Evolutionary conservation across 2,888 invertebrate genomes (phyloP), one percentile per base, ranked within the genome.

Genomic region (Nomada ferruginata): DNA sequence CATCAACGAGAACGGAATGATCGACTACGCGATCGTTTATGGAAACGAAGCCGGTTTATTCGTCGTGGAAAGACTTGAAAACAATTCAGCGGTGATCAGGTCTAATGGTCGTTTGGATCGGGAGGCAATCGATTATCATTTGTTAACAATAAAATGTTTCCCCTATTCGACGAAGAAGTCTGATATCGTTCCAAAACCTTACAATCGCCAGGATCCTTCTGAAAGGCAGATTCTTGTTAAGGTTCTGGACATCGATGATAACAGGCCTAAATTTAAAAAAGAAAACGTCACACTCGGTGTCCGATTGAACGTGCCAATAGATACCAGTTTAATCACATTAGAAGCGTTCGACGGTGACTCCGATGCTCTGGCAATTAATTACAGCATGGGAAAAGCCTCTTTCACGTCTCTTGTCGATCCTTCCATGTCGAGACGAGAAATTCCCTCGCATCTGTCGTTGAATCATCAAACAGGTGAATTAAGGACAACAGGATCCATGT

Each of bases 171-270:
- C 91, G 0, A 90, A 89, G 3, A 90, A 89, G 55, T 85, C 86
- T 0, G 93, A 94, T 20, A 77, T 92, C 0, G 86, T 93, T 0
- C 94, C 94, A n/a, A 95, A 95, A 85, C 94, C 94, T 0, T 97
- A 96, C 87, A 96, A 97, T 89, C 95, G 95, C 90, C 94, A 96
- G 94, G 96, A 97, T 89, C 95, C 96, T 0, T 96, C 96, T 0
- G 96, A 97, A 92, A 94, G 96, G 4, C 96, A 96, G 91, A 94
- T 97, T 0, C 90, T 95, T 0, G 94, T 97, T 2, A 95, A 95
- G 89, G 94, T 97, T 0, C 83, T 95, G 2, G 97, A 97, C 85
- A 94, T 97, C 23, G 97, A 97, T 87, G 97, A 97, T 87, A 97
- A 97, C 91, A 92, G 96, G 52, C 97, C 97, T 0, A 94, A 95